These are phyloP conservation scores for Enteromius argenteus DNA, from an alignment of 2,797 vertebrate species.

Conservation along the genomic window DNA sequence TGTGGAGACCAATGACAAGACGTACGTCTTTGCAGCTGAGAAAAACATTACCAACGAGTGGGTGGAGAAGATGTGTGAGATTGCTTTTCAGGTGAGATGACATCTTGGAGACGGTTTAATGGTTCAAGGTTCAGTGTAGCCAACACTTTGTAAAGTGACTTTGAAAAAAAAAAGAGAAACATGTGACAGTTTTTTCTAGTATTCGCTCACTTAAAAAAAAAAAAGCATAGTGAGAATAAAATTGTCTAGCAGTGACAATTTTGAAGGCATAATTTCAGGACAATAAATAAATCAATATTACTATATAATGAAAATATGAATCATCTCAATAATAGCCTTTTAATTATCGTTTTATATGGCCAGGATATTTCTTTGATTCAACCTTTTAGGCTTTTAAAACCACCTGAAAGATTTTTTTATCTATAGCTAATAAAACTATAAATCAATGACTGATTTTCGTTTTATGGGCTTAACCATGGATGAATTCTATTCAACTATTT, in stretches of 20 bases:
- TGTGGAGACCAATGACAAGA: conserved; percentile 90
- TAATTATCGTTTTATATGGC: not conserved
- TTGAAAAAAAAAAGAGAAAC: not conserved
- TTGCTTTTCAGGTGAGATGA: conserved; percentile 88
- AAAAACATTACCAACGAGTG: conserved; percentile 81
- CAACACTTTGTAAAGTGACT: too few relatives aligned
- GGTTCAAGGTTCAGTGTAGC: not conserved
- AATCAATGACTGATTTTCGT: not conserved
- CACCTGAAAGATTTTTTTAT: not conserved
- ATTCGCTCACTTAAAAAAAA: not conserved
- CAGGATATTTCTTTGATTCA: not conserved
- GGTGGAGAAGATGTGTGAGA: conserved; percentile 91
- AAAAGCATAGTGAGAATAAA: not conserved
- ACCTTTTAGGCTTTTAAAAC: not conserved
- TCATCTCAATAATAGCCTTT: not conserved
- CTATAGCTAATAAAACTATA: not conserved
- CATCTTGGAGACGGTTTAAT: not conserved
- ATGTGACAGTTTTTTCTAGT: not conserved
- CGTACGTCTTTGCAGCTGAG: conserved; percentile 88
- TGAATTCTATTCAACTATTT: not conserved
- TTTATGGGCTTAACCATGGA: not conserved
- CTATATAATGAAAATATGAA: not conserved
- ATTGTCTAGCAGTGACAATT: not conserved
- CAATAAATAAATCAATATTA: not conserved
- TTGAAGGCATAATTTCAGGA: not conserved